These are phyloP conservation scores for Rostratula benghalensis DNA, from an alignment of 2,113 vertebrate species.

Conservation along the genomic window DNA sequence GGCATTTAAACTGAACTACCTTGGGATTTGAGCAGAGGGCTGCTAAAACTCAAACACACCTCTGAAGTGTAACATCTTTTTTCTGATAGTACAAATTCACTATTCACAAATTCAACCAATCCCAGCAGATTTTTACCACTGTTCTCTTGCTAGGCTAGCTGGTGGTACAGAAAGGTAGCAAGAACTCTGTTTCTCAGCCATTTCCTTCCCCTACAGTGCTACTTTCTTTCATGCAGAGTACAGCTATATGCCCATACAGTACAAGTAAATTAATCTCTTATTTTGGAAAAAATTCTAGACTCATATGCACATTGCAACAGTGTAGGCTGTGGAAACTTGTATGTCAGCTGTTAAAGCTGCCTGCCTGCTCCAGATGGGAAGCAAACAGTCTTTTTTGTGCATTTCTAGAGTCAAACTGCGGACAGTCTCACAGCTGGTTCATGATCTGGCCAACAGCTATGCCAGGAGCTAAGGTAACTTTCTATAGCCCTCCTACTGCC, in stretches of 20 bases:
- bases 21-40: neutral
- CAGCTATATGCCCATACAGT: neutral
- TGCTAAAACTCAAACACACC: neutral
- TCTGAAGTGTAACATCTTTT: neutral
- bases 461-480: neutral
- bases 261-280: neutral
- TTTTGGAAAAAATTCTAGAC: neutral
- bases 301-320: neutral
- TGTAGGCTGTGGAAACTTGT: neutral
- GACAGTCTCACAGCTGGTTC: neutral
- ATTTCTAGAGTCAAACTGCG: neutral
- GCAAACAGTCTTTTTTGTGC: neutral
- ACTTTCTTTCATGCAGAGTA: neutral
- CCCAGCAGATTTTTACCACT: neutral
- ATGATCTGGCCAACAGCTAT: neutral
- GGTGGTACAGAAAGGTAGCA: neutral
- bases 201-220: neutral
- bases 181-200: neutral
- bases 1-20: neutral
- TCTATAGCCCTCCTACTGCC: neutral
- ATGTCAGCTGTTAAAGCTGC: neutral
- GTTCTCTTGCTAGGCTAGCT: neutral
- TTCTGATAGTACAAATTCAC: neutral
- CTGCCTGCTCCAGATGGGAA: neutral
- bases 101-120: neutral